Evolutionary conservation across 2,888 invertebrate species (phyloP), one percentile per base, ranked within the genome.

Genomic region (Troides aeacus): DNA sequence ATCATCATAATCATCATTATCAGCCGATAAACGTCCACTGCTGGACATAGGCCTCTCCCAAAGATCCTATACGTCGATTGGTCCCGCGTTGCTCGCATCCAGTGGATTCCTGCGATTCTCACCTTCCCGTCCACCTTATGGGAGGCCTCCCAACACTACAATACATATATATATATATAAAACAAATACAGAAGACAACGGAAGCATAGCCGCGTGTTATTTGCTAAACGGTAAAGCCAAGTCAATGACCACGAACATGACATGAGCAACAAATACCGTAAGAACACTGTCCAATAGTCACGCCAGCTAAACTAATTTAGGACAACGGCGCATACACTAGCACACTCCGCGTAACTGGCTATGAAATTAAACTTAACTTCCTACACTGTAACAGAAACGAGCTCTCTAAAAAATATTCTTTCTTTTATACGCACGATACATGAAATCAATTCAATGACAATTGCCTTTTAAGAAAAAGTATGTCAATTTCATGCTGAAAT

Each of bases 181-280:
- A 21, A 57, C n/a, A 23, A 57, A 57, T 23, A 21, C 21, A 30
- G 57, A 66, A 62, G 58, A 30, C 62, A 66, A 39, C 64, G 68
- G 65, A 61, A 65, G 59, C 59, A 46, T 56, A 30, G n/a, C 60
- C 60, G 64, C 64, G n/a, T 60, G 60, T 15, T 65, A 57, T 62
- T 56, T 78, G 78, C 72, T 74, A 76, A 88, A 87, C 89, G 87
- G 89, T 87, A 88, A 79, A 85, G 75, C 74, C 71, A 81, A 86
- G 88, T 87, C 88, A 86, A 81, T 84, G 88, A 86, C 88, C 89
- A 89, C 75, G 71, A 71, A 71, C 80, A 82, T 84, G 80, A 84
- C 83, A 83, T 84, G 82, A 82, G 79, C 79, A 73, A 80, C 81
- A 77, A 82, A 85, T 84, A 86, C 84, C 84, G 88, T 83, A 85